Conservation (phyloP, 2,113 vertebrate genomes). For the Calidris pygmaea region DNA sequence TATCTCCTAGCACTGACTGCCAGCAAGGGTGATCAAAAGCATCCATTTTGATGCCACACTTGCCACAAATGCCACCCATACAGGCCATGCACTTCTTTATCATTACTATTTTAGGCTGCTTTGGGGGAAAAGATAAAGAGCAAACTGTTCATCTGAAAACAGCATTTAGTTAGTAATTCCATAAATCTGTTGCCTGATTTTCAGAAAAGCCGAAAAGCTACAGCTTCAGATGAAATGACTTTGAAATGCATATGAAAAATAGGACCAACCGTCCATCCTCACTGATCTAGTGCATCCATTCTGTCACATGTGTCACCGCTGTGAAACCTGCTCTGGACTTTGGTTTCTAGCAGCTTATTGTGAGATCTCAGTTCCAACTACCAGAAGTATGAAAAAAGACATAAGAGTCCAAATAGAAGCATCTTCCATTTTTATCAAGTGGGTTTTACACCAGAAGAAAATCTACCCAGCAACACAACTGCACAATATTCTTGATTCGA, state of each 20-base stretch:
- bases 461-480: accelerated
- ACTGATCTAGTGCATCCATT: neutral
- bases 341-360: neutral
- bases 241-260: neutral
- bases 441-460: neutral
- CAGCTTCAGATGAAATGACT: neutral
- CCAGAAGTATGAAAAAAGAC: neutral
- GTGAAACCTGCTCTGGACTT: neutral
- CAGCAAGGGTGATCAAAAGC: neutral
- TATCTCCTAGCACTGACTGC: neutral
- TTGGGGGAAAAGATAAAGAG: neutral
- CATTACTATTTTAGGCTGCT: neutral
- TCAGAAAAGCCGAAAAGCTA: neutral
- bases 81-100: neutral
- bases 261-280: accelerated
- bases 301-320: accelerated
- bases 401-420: neutral
- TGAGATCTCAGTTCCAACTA: neutral
- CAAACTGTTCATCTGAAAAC: neutral
- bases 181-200: neutral
- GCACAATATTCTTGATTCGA: accelerated
- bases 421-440: neutral
- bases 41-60: neutral
- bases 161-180: neutral
- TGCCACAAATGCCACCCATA: neutral